Base-by-base conservation (phyloP, 2,888 invertebrate species). In the Tinea trinotella region DNA sequence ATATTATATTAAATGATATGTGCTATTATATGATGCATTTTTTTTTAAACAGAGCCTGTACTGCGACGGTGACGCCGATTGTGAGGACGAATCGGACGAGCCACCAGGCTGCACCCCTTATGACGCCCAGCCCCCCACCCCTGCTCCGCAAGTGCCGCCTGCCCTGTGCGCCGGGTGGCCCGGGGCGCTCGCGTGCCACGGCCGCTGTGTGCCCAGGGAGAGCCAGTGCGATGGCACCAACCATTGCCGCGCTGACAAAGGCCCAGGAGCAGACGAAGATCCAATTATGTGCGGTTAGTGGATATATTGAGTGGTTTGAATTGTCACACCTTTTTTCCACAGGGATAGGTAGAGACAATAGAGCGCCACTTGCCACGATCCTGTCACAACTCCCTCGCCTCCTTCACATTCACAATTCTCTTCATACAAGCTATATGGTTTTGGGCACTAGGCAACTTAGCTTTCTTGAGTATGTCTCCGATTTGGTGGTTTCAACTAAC, bases 151-250 rank as follows among this genome's bases (percentile, higher is more conserved):
- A 49, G 60, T 40, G 57, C 58, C 55, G 57, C 55, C 55, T 56
- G 56, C 52, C 24, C 52, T 62, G 70, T 71, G 65, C 64, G 58
- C 54, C 58, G 81, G 88, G 64, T 63, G 79, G 57, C 71, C 76
- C 3, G 80, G 86, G 15, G 87, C 91, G 63, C 88, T 91, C 64
- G 74, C 81, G 53, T 94, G 93, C 67, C 69, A 75, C 59, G 89
- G 90, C 0, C 85, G 88, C 59, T 94, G 94, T 71, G 88, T 94
- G 59, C 71, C 88, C 55, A 85, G 86, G 35, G 88, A 87, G 61
- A 87, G 86, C 63, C 87, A 89, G 15, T 95, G 95, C 74, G 92
- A 95, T 71, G 91, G 92, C 0, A n/a, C n/a, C n/a, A n/a, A n/a
- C n/a, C n/a, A n/a, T 60, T 92, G 94, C 71, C 93, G 93, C 64